Base-by-base conservation (phyloP, 2,888 invertebrate genomes). In the Melipona bicolor region DNA sequence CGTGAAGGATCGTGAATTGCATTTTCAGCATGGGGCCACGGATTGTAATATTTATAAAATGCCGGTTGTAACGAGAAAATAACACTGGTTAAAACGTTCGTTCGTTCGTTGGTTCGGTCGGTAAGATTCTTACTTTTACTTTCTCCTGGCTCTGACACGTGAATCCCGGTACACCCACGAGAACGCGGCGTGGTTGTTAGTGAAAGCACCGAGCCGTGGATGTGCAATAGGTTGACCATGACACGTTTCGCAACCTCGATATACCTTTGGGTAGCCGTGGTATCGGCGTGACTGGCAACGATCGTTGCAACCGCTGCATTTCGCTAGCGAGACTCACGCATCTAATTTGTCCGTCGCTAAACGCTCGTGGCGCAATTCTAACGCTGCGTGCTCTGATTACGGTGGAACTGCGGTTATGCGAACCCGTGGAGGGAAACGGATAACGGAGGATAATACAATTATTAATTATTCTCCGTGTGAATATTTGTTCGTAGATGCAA, bases 211-310 rank as follows among this genome's bases (percentile, higher is more conserved):
- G 54, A 79, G 75, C 81, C 85, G 85, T 82, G 76, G 88, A 92
- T 91, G 43, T 43, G 91, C 92, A 93, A 93, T 92, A 92, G 90
- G 87, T 73, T 91, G 93, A 93, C 93, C 93, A 90, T 93, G 93
- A 93, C 93, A 93, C 89, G 77, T 93, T 93, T 93, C 90, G 90
- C 89, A 92, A 92, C 88, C 77, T 74, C 75, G 81, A 73, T 75
- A 27, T 24, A 71, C 5, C 74, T 72, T 77, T 49, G 67, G 61
- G 68, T 77, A 77, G 69, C 65, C 9, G 59, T 67, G 24, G 21
- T 74, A 62, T 64, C 83, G 74, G 3, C n/a, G 69, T 24, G 65
- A 56, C 17, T 61, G 43, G 61, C 72, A 74, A 59, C 65, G 64
- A n/a, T 5, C 32, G 52, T 32, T 36, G 72, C 61, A 68, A 54